Percentiles rank a stretch among this genome's conserved stretches.
phyloP scores from a whole-genome alignment of 2,797 vertebrate genomes.

The Naso thynnoides region DNA sequence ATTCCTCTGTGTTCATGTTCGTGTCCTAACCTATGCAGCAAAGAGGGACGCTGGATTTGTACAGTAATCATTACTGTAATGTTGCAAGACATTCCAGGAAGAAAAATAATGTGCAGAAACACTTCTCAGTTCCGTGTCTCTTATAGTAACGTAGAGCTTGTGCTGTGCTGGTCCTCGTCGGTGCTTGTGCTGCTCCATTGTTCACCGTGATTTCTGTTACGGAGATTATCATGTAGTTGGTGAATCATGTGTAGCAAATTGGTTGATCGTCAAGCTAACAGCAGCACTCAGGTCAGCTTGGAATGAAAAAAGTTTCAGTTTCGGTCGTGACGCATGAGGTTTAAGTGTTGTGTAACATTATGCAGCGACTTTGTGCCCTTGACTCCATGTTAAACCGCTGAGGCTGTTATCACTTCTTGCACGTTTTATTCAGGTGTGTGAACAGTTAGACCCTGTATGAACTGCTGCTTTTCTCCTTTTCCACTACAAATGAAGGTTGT shows the following conservation, averaged over 20 bases:
- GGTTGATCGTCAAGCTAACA: constrained; percentile 16
- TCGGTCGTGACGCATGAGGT: not conserved
- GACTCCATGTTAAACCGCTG: constrained; percentile 19
- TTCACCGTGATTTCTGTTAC: not conserved
- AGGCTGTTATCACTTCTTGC: constrained; percentile 31
- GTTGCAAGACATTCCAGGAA: constrained; percentile 28
- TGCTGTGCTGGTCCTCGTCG: not conserved
- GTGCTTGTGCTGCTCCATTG: not conserved
- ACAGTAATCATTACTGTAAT: constrained; percentile 48
- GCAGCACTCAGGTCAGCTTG: constrained; percentile 37
- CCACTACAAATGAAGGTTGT: not conserved
- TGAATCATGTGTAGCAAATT: constrained; percentile 50
- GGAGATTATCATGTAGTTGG: not conserved
- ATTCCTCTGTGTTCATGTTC: constrained; percentile 30
- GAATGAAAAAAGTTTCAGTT: not conserved
- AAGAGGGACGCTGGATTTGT: constrained; percentile 16
- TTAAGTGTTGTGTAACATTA: constrained; percentile 9
- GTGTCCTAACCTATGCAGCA: constrained; percentile 60
- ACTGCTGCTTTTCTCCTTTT: constrained; percentile 69
- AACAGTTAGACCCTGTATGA: constrained; percentile 57
- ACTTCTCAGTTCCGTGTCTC: constrained; percentile 11
- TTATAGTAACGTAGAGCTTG: constrained; percentile 17
- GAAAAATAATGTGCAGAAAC: not conserved
- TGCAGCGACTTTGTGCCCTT: constrained; percentile 13
- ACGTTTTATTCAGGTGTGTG: constrained; percentile 32